Evolutionary conservation across 1,140 invertebrate species (phyloP).

Genomic region (Neodiprion lecontei): DNA sequence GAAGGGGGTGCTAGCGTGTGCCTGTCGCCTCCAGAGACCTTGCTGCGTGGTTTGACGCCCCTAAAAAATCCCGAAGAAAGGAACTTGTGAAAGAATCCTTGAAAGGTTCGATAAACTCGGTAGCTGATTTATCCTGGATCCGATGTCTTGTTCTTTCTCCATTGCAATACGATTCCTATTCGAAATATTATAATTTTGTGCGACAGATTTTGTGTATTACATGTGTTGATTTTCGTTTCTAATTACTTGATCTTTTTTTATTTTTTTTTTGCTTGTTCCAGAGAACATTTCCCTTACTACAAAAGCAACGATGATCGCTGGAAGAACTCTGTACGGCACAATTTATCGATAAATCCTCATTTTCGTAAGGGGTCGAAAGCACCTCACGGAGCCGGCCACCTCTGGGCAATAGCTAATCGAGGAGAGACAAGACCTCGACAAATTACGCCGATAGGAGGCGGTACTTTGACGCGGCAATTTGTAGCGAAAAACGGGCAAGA

Average conservation of each 20-base stretch:
- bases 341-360: slow-evolving; percentile 88
- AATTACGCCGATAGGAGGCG: slow-evolving; percentile 33
- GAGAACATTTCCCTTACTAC: slow-evolving; percentile 85
- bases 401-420: slow-evolving; percentile 80
- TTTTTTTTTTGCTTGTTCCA: slow-evolving; percentile 55
- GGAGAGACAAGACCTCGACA: slow-evolving; percentile 60
- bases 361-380: slow-evolving; percentile 87
- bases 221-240: no score
- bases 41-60: not conserved
- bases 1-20: slow-evolving; percentile 37
- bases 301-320: slow-evolving; percentile 87
- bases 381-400: slow-evolving; percentile 82
- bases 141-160: no score
- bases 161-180: no score
- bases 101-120: no score
- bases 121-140: no score
- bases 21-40: slow-evolving; percentile 34
- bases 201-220: no score
- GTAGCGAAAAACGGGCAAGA: slow-evolving; percentile 29
- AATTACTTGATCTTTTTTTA: no score
- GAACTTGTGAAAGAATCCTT: no score
- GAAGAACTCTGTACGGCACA: slow-evolving; percentile 90
- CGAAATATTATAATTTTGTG: no score
- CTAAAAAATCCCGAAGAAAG: not conserved
- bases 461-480: slow-evolving; percentile 35